Percentiles rank a stretch among this genome's conserved stretches.
These are phyloP conservation scores for Eilema griseolum DNA, from an alignment of 2,888 invertebrate genomes.

Conservation along the genomic window DNA sequence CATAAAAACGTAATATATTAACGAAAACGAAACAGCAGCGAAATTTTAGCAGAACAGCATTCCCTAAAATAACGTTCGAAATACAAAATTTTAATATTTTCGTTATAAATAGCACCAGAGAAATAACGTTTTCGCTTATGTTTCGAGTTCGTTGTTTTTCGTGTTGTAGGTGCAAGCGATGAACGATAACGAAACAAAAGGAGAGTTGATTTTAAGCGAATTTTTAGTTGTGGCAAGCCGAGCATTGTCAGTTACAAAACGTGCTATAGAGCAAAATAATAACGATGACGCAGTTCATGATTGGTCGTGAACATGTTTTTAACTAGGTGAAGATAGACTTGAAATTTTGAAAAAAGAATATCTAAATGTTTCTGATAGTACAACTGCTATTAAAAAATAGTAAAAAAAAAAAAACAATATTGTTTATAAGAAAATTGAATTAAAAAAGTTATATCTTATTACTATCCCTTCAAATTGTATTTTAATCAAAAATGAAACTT, in stretches of 20 bases:
- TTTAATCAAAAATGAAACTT: not conserved
- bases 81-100: not conserved
- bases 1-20: not conserved
- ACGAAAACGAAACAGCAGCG: constrained; percentile 14
- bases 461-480: not conserved
- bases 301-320: constrained; percentile 23
- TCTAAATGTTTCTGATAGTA: not conserved
- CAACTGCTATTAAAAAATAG: not conserved
- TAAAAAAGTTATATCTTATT: not conserved
- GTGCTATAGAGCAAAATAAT: constrained; percentile 54
- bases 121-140: constrained; percentile 1
- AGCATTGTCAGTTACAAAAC: constrained; percentile 55
- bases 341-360: not conserved
- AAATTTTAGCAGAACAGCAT: not conserved
- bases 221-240: constrained; percentile 55
- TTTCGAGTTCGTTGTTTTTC: constrained; percentile 8
- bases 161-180: constrained; percentile 45
- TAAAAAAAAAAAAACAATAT: not conserved
- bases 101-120: not conserved
- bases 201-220: constrained; percentile 36
- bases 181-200: constrained; percentile 47
- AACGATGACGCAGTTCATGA: constrained; percentile 53
- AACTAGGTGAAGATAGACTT: constrained; percentile 3
- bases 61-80: not conserved
- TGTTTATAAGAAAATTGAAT: not conserved